phyloP scores from a whole-genome alignment of 2,113 vertebrate species.

The rat (Rattus norvegicus) region GRCr8 NC_086039.1:109552001-109552500 shows the following conservation, averaged over 20 bases:
- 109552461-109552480: neutral
- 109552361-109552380: slow-evolving; percentile 32
- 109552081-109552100: slow-evolving; percentile 92
- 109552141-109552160: neutral
- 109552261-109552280: neutral
- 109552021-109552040: slow-evolving; percentile 93
- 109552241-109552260: slow-evolving; percentile 31
- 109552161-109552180: neutral
- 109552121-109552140: neutral
- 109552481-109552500: too few relatives aligned
- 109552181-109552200: neutral
- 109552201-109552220: slow-evolving; percentile 23
- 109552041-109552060: slow-evolving; percentile 92
- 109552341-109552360: slow-evolving; percentile 41
- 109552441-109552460: neutral
- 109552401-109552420: neutral
- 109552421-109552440: neutral
- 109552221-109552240: neutral
- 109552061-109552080: slow-evolving; percentile 93
- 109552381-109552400: neutral
- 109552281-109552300: slow-evolving; percentile 51
- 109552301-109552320: slow-evolving; percentile 5
- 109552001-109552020: slow-evolving; percentile 90
- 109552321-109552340: neutral
- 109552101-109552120: slow-evolving; percentile 93